Base-by-base conservation (phyloP, 2,113 vertebrate species). In the Fregata magnificens region DNA sequence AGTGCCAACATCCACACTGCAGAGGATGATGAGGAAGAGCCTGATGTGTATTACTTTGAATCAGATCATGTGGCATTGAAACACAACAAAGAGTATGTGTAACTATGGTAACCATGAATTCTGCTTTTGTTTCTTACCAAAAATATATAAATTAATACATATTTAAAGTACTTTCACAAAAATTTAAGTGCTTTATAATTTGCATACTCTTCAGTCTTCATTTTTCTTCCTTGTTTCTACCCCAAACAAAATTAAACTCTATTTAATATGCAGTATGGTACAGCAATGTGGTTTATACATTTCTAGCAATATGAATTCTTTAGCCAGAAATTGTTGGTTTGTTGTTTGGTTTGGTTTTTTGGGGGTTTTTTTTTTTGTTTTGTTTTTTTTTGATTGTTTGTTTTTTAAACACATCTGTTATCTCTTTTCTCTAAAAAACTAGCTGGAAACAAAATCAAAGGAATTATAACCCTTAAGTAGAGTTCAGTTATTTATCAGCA, bases 71-170 rank as follows among this genome's bases (percentile, higher is more conserved):
- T 99, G 99, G 99, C 99, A 98, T 98, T 99, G 97, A 99, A 99
- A 99, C 99, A 99, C 98, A 99, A 99, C 99, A 99, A 99, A 99
- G 99, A 99, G 99, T 99, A 99, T 98, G 99, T 99, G 98, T 98
- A 98, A 98, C 97, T 97, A 98, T 98, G 98, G 98, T 98, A 98
- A 98, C 98, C 98, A 98, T 98, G 98, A 98, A 98, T 98, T 98
- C 98, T 98, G 98, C 97, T 98, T 98, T 98, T 98, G 98, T 98
- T 98, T 97, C 95, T 97, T 97, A 97, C 94, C 71, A 95, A 70
- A 82, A 88, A 69, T 18, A 71, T 52, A 73, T 45, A 92, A 88
- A 89, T 70, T 81, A 74, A 50, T 82, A 90, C 28, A 5, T 95
- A 92, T 92, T 88, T 95, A 53, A 73, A 26, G 2, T 96, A 90